Conservation (phyloP, 2,797 vertebrate genomes). For the Darevskia mixta region DNA sequence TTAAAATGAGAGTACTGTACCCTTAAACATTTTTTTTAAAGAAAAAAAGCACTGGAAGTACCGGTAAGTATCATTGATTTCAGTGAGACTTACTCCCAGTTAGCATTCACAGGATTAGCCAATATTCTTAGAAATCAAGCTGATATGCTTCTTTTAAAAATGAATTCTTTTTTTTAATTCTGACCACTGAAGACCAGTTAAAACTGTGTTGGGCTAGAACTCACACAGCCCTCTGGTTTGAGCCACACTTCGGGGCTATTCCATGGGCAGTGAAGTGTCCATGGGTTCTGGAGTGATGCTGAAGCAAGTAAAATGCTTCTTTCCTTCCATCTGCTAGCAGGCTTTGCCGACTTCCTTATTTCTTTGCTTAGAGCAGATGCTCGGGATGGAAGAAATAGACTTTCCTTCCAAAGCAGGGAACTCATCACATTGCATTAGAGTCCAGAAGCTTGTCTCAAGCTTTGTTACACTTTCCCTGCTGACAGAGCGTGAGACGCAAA, state of each 20-base stretch:
- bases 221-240: too few relatives aligned
- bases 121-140: too few relatives aligned
- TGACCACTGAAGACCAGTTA: too few relatives aligned
- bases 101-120: too few relatives aligned
- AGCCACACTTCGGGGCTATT: background rate
- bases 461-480: constrained; percentile 71
- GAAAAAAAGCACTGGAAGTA: too few relatives aligned
- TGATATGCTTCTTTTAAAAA: too few relatives aligned
- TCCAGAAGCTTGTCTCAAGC: constrained; percentile 71
- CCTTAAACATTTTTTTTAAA: too few relatives aligned
- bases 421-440: constrained; percentile 76
- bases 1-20: too few relatives aligned
- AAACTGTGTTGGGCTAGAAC: too few relatives aligned
- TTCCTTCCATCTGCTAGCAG: constrained; percentile 69
- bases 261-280: background rate
- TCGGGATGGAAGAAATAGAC: constrained; percentile 73
- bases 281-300: constrained; percentile 46
- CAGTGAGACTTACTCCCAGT: too few relatives aligned
- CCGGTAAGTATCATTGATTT: too few relatives aligned
- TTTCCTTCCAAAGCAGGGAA: constrained; percentile 71
- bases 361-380: constrained; percentile 73
- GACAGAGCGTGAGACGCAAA: constrained; percentile 76
- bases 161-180: too few relatives aligned
- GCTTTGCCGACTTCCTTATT: constrained; percentile 18
- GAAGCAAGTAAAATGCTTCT: constrained; percentile 54